Conservation (phyloP, 2,113 vertebrate species). For the Loxodonta africana region DNA sequence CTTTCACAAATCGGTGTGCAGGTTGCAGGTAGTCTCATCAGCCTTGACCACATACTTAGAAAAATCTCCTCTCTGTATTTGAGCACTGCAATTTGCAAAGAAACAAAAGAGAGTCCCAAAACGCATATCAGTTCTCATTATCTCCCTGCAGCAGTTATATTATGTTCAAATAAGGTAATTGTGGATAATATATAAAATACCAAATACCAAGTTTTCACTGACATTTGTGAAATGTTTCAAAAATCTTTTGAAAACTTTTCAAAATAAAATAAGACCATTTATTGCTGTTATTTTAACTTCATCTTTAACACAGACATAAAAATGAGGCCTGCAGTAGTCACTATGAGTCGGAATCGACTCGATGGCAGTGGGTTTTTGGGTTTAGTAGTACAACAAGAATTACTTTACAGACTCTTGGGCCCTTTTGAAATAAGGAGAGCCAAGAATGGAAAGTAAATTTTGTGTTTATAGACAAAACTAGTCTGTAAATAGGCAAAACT, state of each 20-base stretch:
- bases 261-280: slow-evolving; percentile 23
- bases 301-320: not conserved
- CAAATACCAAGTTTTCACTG: slow-evolving; percentile 9
- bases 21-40: not conserved
- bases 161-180: slow-evolving; percentile 53
- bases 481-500: slow-evolving; percentile 29
- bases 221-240: not conserved
- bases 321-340: not conserved
- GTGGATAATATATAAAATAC: slow-evolving; percentile 19
- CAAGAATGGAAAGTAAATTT: slow-evolving; percentile 7
- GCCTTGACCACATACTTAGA: slow-evolving; percentile 1
- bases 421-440: slow-evolving; percentile 33
- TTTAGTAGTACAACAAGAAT: slow-evolving; percentile 32
- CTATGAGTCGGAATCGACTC: no score
- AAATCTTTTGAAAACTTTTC: slow-evolving; percentile 20
- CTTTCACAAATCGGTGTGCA: not conserved
- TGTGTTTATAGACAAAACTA: not conserved
- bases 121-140: slow-evolving; percentile 23
- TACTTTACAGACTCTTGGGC: not conserved
- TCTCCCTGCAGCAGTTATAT: not conserved
- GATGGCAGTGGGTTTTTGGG: no score
- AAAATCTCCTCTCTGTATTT: not conserved
- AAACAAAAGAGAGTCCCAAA: not conserved
- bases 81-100: slow-evolving; percentile 37
- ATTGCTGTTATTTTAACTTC: slow-evolving; percentile 25